These are phyloP conservation scores for Scaptomyza flava DNA, from an alignment of 2,888 invertebrate species.

Conservation along the genomic window DNA sequence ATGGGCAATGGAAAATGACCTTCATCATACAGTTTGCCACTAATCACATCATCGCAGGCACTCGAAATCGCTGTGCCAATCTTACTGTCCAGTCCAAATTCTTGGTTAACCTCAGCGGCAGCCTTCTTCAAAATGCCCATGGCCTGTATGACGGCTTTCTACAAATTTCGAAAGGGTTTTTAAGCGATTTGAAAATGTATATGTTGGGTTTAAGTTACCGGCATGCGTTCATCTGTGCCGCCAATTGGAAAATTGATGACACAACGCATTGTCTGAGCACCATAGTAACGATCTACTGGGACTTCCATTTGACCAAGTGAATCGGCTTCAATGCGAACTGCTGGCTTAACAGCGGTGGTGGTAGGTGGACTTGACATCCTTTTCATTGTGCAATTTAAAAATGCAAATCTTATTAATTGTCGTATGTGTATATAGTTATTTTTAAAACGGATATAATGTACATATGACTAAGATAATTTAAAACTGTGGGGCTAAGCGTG, in stretches of 20 bases:
- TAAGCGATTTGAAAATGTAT: slow-evolving; percentile 34
- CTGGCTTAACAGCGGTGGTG: neutral
- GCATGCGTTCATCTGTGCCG: slow-evolving; percentile 95
- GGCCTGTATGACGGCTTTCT: slow-evolving; percentile 94
- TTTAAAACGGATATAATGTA: neutral
- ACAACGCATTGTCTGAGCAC: slow-evolving; percentile 97
- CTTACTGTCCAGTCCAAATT: slow-evolving; percentile 94
- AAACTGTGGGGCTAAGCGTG: no score
- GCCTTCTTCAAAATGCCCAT: slow-evolving; percentile 98
- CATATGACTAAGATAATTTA: neutral
- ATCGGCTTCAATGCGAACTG: slow-evolving; percentile 88
- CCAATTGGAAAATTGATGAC: slow-evolving; percentile 98
- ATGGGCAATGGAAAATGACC: slow-evolving; percentile 97
- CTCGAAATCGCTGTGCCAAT: slow-evolving; percentile 93
- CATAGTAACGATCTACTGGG: slow-evolving; percentile 95
- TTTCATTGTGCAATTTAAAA: neutral
- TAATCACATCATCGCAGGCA: slow-evolving; percentile 96
- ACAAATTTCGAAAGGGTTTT: slow-evolving; percentile 48
- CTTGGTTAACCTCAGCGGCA: slow-evolving; percentile 96
- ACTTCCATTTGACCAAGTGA: slow-evolving; percentile 97
- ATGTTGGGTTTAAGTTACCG: slow-evolving; percentile 87
- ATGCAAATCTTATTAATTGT: neutral
- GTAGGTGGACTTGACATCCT: neutral
- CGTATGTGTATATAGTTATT: neutral
- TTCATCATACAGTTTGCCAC: slow-evolving; percentile 95